Conservation (phyloP, 2,113 vertebrate species). For the Plectropomus leopardus region DNA sequence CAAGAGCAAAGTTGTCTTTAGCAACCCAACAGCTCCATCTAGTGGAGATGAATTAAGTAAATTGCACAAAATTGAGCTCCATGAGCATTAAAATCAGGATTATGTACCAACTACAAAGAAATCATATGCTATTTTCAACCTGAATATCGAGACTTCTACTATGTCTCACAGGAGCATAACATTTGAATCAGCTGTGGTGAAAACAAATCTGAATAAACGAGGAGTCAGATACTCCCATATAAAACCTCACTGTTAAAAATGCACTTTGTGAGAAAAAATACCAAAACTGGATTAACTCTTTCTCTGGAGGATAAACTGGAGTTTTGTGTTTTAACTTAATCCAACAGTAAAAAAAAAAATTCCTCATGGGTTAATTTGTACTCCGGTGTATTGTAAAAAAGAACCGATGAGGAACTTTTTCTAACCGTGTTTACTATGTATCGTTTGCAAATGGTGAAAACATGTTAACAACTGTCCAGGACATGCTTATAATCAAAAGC, state of each 20-base stretch:
- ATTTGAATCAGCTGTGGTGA: conserved; percentile 5
- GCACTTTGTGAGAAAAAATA: conserved; percentile 49
- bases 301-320: conserved; percentile 67
- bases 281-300: conserved; percentile 61
- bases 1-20: not conserved
- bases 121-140: conserved; percentile 3
- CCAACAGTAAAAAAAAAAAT: not conserved
- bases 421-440: conserved; percentile 65
- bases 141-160: conserved; percentile 2
- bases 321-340: conserved; percentile 44
- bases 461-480: conserved; percentile 38
- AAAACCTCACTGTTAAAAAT: conserved; percentile 49
- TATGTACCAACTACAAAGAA: conserved; percentile 16
- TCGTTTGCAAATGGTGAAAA: conserved; percentile 78
- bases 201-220: conserved; percentile 8
- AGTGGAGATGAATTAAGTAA: conserved; percentile 32
- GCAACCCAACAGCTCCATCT: conserved; percentile 49
- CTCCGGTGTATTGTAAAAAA: conserved; percentile 35
- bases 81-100: not conserved
- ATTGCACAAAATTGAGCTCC: not conserved
- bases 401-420: conserved; percentile 10
- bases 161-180: not conserved
- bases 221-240: not conserved
- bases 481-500: conserved; percentile 57
- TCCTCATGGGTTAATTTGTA: conserved; percentile 21